These are phyloP conservation scores for Dolichopus griseipennis DNA, from an alignment of 2,888 invertebrate genomes.

Conservation along the genomic window DNA sequence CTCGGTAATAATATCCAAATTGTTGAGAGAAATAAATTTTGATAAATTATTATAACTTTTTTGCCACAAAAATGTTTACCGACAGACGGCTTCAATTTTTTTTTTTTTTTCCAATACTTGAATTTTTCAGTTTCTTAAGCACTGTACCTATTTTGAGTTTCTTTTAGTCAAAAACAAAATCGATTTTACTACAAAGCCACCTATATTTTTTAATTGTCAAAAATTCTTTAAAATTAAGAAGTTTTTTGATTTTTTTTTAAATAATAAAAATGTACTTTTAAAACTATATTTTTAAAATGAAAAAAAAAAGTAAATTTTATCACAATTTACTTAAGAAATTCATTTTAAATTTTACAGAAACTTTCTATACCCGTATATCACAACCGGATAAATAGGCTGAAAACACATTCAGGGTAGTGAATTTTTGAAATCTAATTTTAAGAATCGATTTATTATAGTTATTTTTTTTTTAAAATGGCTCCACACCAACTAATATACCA, in stretches of 20 bases:
- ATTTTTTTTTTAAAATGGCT: no score
- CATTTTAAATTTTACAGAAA: no score
- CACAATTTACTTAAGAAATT: no score
- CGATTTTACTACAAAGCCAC: background rate
- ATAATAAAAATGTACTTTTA: no score
- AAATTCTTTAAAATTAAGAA: background rate
- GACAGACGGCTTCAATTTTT: background rate
- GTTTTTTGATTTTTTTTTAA: background rate
- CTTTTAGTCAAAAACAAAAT: background rate
- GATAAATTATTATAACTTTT: background rate
- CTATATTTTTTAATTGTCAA: slow-evolving; percentile 6
- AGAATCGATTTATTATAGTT: no score
- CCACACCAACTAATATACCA: no score
- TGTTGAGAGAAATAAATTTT: background rate
- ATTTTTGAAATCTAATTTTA: no score
- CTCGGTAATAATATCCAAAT: slow-evolving; percentile 4
- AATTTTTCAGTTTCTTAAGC: slow-evolving; percentile 1
- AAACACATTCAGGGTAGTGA: no score
- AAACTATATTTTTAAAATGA: no score
- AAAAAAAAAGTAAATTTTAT: no score
- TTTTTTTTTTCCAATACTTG: background rate
- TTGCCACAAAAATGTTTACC: background rate
- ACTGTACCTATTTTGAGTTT: background rate
- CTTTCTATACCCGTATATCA: no score
- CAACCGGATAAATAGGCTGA: no score